phyloP scores from a whole-genome alignment of 2,113 vertebrate genomes.

The Typhlomys cinereus region DNA sequence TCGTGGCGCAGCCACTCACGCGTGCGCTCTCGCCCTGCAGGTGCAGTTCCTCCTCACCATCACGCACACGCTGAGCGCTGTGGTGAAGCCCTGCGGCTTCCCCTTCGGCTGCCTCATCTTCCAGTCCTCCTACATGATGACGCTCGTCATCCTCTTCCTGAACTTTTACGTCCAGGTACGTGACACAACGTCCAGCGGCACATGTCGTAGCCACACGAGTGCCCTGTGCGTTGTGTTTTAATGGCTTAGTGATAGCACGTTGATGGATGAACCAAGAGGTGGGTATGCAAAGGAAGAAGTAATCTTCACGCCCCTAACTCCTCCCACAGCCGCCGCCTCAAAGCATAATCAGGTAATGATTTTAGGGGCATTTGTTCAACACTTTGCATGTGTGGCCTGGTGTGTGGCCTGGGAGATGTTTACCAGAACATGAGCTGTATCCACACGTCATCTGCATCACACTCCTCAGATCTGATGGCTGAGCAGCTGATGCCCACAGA shows the following conservation, averaged over 20 bases:
- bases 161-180: conserved; percentile 93
- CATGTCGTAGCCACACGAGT: rapidly evolving
- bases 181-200: neutral
- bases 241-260: neutral
- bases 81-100: conserved; percentile 90
- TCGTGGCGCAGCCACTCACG: neutral
- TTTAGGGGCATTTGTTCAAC: neutral
- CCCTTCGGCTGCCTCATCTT: conserved; percentile 92
- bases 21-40: conserved; percentile 67
- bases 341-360: neutral
- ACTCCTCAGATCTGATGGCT: neutral
- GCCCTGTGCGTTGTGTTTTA: neutral
- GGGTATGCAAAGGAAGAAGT: neutral
- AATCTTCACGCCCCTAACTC: neutral
- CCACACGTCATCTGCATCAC: neutral
- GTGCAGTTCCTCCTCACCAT: conserved; percentile 92
- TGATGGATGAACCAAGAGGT: neutral
- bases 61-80: conserved; percentile 90
- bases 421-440: neutral
- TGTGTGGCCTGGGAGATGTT: neutral
- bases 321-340: neutral
- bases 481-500: neutral
- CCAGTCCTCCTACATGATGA: conserved; percentile 93
- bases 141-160: conserved; percentile 90
- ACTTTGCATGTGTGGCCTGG: neutral